phyloP scores from a whole-genome alignment of 2,797 vertebrate species.

The Takifugu ocellatus region DNA sequence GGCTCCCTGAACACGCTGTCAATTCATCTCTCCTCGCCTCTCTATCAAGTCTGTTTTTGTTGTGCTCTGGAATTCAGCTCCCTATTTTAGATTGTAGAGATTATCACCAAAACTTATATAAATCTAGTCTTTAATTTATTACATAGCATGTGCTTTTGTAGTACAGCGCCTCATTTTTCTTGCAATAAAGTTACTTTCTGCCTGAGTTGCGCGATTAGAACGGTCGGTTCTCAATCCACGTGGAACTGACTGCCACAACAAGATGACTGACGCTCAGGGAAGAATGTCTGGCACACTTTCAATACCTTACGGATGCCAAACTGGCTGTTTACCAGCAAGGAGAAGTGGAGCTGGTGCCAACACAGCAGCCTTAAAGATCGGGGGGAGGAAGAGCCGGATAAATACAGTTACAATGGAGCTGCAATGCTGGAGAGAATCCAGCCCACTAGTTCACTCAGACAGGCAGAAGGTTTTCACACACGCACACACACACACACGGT shows the following conservation, averaged over 20 bases:
- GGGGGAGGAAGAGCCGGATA: conserved; percentile 60
- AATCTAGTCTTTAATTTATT: too few species aligned
- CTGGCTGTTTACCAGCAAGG: conserved; percentile 33
- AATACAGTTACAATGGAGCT: conserved; percentile 60
- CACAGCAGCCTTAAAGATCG: conserved; percentile 64
- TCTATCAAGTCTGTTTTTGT: conserved; percentile 52
- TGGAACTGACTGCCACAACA: conserved; percentile 10
- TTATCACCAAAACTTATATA: too few species aligned
- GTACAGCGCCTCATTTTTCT: too few species aligned
- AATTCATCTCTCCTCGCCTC: conserved; percentile 64
- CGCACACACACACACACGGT: conserved; percentile 42
- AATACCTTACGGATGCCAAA: conserved; percentile 23
- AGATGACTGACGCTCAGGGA: conserved; percentile 22
- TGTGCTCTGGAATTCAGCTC: conserved; percentile 6
- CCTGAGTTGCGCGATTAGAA: conserved; percentile 10
- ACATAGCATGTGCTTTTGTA: too few species aligned
- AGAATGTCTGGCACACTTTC: conserved; percentile 40
- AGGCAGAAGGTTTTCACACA: conserved; percentile 48
- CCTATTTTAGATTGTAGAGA: too few species aligned
- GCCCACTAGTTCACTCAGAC: conserved; percentile 61
- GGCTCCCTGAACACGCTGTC: conserved; percentile 27
- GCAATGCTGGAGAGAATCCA: conserved; percentile 53
- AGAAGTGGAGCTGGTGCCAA: conserved; percentile 34
- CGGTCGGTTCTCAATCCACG: conserved; percentile 5
- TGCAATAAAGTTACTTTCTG: not conserved